Evolutionary conservation across 2,888 invertebrate genomes (phyloP).

Genomic region (Plebejus anna): DNA sequence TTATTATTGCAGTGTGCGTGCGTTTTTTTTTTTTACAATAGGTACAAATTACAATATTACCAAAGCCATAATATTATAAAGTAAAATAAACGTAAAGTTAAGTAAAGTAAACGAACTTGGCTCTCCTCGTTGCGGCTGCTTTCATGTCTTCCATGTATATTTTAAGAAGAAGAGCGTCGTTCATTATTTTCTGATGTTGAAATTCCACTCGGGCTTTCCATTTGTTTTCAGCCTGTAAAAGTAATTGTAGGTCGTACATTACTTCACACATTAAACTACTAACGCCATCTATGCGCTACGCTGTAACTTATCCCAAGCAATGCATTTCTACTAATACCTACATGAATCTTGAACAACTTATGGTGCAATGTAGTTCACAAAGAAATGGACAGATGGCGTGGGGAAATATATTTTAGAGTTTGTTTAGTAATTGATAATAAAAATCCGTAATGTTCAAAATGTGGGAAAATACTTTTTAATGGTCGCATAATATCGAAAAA

Average conservation of each 20-base stretch:
- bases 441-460: neutral
- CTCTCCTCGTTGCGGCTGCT: neutral
- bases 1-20: no score
- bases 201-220: slow-evolving; percentile 62
- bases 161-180: slow-evolving; percentile 57
- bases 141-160: neutral
- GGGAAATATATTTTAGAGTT: neutral
- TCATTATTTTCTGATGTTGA: slow-evolving; percentile 65
- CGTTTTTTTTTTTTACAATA: no score
- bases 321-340: neutral
- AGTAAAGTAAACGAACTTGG: neutral
- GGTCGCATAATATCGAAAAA: no score
- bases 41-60: no score
- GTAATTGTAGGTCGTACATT: neutral
- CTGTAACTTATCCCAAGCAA: no score
- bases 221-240: slow-evolving; percentile 58
- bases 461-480: no score
- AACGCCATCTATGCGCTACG: neutral
- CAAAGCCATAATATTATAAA: no score
- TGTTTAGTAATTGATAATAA: neutral
- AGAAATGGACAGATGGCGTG: neutral
- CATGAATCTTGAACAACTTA: neutral
- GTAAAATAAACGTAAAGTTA: neutral
- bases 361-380: neutral
- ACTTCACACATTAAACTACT: neutral